These are phyloP conservation scores for rabbit (Oryctolagus cuniculus) DNA, from an alignment of 2,113 vertebrate genomes.

Conservation along the genomic window mOryCun1.1 NC_091453.1:48500501-48501000, in stretches of 20 bases:
- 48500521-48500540: too few relatives aligned
- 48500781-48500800: neutral
- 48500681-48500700: too few relatives aligned
- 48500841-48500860: neutral
- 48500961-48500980: constrained; percentile 21
- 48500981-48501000: neutral
- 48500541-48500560: too few relatives aligned
- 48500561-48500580: too few relatives aligned
- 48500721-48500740: too few relatives aligned
- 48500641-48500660: too few relatives aligned
- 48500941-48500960: neutral
- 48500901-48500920: neutral
- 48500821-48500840: neutral
- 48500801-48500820: constrained; percentile 29
- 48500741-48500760: neutral
- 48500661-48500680: too few relatives aligned
- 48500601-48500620: too few relatives aligned
- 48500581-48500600: too few relatives aligned
- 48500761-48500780: neutral
- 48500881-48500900: neutral
- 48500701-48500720: too few relatives aligned
- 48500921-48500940: neutral
- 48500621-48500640: too few relatives aligned
- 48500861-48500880: neutral
- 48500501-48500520: too few relatives aligned